phyloP scores from a whole-genome alignment of 2,888 invertebrate genomes.

The Microctonus hyperodae region DNA sequence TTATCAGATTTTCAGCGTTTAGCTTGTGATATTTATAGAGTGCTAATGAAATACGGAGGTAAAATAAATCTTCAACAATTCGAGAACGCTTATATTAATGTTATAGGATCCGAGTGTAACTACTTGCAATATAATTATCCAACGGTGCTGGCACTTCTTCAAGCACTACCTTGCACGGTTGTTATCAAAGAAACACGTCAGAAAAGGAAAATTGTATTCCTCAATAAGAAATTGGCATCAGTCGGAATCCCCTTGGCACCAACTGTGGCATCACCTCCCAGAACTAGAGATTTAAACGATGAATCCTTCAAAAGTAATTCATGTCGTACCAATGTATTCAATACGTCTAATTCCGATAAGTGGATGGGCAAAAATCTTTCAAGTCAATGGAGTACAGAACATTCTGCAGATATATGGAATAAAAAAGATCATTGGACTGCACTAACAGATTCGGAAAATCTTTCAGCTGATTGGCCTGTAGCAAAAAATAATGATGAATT shows the following conservation, averaged over 20 bases:
- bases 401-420: slow-evolving; percentile 43
- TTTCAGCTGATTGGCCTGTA: slow-evolving; percentile 49
- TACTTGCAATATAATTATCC: slow-evolving; percentile 67
- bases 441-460: slow-evolving; percentile 35
- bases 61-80: slow-evolving; percentile 62
- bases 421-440: slow-evolving; percentile 49
- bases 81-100: slow-evolving; percentile 60
- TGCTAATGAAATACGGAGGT: slow-evolving; percentile 65
- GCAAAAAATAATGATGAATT: slow-evolving; percentile 46
- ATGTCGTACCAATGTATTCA: slow-evolving; percentile 37
- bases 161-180: slow-evolving; percentile 67
- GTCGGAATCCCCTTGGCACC: slow-evolving; percentile 54
- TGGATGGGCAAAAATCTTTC: slow-evolving; percentile 40
- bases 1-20: slow-evolving; percentile 65
- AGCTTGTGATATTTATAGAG: slow-evolving; percentile 65
- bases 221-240: slow-evolving; percentile 64
- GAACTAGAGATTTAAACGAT: slow-evolving; percentile 56
- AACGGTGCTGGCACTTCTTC: slow-evolving; percentile 65
- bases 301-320: slow-evolving; percentile 56
- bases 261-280: slow-evolving; percentile 48
- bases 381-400: slow-evolving; percentile 45
- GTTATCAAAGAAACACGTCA: slow-evolving; percentile 59
- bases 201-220: slow-evolving; percentile 62
- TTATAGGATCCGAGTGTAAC: slow-evolving; percentile 63
- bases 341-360: slow-evolving; percentile 39